phyloP scores from a whole-genome alignment of 92 coral and sea anemone species.

The Phenganax stokvisi region DNA sequence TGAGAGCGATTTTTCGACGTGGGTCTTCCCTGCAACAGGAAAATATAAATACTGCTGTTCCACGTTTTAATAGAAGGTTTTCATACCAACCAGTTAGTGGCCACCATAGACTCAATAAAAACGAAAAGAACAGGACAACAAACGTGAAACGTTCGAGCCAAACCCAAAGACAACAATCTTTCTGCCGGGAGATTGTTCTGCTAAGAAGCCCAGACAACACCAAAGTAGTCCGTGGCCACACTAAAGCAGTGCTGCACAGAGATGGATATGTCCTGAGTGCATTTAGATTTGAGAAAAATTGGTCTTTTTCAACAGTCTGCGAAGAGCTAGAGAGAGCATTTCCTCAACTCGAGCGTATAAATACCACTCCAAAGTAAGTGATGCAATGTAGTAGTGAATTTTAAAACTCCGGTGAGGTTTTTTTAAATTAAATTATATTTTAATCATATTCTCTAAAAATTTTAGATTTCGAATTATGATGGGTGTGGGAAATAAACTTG shows the following conservation, averaged over 20 bases:
- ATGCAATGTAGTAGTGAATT: background rate
- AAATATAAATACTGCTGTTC: constrained; percentile 31
- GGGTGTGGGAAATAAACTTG: constrained; percentile 24
- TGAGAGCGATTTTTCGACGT: constrained; percentile 40
- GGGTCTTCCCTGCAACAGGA: constrained; percentile 39
- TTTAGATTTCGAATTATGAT: constrained; percentile 27
- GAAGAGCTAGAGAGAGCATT: constrained; percentile 40
- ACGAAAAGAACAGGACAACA: constrained; percentile 9
- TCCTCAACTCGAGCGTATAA: constrained; percentile 30
- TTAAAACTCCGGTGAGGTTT: background rate
- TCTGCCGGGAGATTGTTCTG: constrained; percentile 41
- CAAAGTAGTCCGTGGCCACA: constrained; percentile 19
- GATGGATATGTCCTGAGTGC: constrained; percentile 48
- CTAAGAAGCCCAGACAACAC: constrained; percentile 37
- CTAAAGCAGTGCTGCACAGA: constrained; percentile 30
- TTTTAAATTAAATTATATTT: background rate
- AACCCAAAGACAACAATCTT: constrained; percentile 19
- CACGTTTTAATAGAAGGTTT: constrained; percentile 39
- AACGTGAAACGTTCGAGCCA: constrained; percentile 17
- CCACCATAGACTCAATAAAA: constrained; percentile 10
- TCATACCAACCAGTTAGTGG: constrained; percentile 39
- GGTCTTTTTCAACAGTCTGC: constrained; percentile 43
- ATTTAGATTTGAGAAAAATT: constrained; percentile 42
- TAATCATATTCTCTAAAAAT: background rate
- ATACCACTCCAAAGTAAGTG: constrained; percentile 33